Conservation (phyloP, 2,797 vertebrate species). For the Okamejei kenojei region DNA sequence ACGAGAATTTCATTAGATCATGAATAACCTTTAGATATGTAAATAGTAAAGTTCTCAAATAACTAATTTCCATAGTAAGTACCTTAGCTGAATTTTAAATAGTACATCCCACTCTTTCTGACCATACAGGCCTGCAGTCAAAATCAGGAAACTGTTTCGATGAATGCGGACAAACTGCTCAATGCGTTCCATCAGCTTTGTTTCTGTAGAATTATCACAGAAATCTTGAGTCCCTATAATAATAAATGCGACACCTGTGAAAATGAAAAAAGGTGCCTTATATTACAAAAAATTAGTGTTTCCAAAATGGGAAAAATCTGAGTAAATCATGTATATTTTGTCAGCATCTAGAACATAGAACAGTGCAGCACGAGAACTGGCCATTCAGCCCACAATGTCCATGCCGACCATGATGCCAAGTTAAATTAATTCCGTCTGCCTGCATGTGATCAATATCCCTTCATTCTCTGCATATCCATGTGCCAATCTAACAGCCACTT, state of each 20-base stretch:
- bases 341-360: neutral
- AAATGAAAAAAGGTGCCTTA: constrained; percentile 40
- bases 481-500: too few relatives aligned
- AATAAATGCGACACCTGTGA: constrained; percentile 79
- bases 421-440: too few relatives aligned
- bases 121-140: constrained; percentile 68
- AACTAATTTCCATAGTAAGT: constrained; percentile 40
- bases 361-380: too few relatives aligned
- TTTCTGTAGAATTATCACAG: constrained; percentile 53
- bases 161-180: constrained; percentile 75
- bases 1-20: neutral
- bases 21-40: neutral
- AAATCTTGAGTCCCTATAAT: constrained; percentile 65
- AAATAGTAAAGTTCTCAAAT: neutral
- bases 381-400: too few relatives aligned
- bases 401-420: too few relatives aligned
- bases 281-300: neutral
- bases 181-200: constrained; percentile 56
- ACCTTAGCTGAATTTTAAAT: constrained; percentile 79
- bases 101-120: constrained; percentile 63
- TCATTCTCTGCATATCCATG: too few relatives aligned
- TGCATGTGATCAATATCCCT: too few relatives aligned
- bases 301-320: neutral
- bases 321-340: neutral
- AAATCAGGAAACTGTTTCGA: constrained; percentile 78